Percentiles rank a stretch among this genome's conserved stretches.
These are phyloP conservation scores for Nemapogon koenigi DNA, from an alignment of 2,888 invertebrate genomes.

Conservation along the genomic window DNA sequence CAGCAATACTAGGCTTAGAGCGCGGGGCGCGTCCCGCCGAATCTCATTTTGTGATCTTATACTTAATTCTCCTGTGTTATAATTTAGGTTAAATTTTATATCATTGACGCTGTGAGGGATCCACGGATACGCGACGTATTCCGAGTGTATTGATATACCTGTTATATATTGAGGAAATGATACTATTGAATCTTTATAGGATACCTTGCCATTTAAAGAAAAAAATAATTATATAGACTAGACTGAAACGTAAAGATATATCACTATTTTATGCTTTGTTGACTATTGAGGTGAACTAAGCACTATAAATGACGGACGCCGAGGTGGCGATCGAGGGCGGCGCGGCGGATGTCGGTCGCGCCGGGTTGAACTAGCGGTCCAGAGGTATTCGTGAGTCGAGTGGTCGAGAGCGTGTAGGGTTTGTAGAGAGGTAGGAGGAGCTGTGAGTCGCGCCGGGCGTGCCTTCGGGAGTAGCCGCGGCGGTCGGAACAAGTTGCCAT, in stretches of 20 bases:
- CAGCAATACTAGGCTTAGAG: conserved; percentile 64
- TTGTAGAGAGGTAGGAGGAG: no score
- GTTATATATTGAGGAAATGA: conserved; percentile 56
- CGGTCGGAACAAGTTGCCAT: conserved; percentile 7
- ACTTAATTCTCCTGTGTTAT: conserved; percentile 66
- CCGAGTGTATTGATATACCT: conserved; percentile 57
- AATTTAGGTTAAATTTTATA: conserved; percentile 66
- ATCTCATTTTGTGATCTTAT: conserved; percentile 67
- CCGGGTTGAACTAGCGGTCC: no score
- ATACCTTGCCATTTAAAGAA: conserved; percentile 61
- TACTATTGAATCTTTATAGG: conserved; percentile 63
- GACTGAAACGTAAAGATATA: conserved; percentile 65
- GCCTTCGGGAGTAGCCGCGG: conserved; percentile 14
- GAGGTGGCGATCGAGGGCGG: no score
- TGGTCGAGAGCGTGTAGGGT: no score
- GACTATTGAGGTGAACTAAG: conserved; percentile 56
- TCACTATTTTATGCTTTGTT: conserved; percentile 65
- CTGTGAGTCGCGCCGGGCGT: conserved; percentile 23
- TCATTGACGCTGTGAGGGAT: conserved; percentile 63
- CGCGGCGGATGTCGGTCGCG: no score
- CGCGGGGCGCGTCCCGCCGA: conserved; percentile 58
- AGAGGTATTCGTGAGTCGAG: no score
- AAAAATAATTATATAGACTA: conserved; percentile 60
- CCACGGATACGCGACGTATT: conserved; percentile 53
- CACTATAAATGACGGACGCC: conserved; percentile 49